Evolutionary conservation across 2,888 invertebrate species (phyloP).

Genomic region (Metallyticus violacea): DNA sequence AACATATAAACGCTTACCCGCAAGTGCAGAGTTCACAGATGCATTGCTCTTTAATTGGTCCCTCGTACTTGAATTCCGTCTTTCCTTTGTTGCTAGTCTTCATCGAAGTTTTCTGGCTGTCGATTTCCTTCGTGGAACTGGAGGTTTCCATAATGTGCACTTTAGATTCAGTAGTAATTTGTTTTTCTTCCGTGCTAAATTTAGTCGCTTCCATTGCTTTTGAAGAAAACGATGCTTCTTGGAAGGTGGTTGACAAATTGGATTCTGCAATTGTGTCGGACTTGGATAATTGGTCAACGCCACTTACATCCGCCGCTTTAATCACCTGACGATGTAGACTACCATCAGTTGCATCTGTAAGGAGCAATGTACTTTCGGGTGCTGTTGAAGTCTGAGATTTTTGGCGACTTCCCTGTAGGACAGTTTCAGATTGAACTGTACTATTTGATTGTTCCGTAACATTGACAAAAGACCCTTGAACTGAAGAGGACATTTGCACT

Average conservation of each 20-base stretch:
- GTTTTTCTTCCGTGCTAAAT: neutral
- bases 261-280: neutral
- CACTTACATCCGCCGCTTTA: neutral
- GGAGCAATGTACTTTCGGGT: neutral
- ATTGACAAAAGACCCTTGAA: neutral
- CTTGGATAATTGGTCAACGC: neutral
- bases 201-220: neutral
- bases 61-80: neutral
- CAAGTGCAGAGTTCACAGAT: constrained; percentile 89
- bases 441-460: neutral
- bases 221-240: neutral
- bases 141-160: neutral
- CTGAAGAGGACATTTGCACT: neutral
- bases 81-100: neutral
- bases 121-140: neutral
- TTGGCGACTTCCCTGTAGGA: neutral
- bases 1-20: constrained; percentile 75
- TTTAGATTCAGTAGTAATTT: neutral
- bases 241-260: neutral
- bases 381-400: neutral
- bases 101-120: neutral
- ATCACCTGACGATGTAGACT: neutral
- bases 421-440: neutral
- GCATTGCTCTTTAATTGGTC: constrained; percentile 68
- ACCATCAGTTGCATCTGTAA: neutral